A percentile compares a stretch with the other conserved stretches of the same genome.
Conservation (phyloP, 92 coral and sea anemone genomes). For the Porites cylindrica region DNA sequence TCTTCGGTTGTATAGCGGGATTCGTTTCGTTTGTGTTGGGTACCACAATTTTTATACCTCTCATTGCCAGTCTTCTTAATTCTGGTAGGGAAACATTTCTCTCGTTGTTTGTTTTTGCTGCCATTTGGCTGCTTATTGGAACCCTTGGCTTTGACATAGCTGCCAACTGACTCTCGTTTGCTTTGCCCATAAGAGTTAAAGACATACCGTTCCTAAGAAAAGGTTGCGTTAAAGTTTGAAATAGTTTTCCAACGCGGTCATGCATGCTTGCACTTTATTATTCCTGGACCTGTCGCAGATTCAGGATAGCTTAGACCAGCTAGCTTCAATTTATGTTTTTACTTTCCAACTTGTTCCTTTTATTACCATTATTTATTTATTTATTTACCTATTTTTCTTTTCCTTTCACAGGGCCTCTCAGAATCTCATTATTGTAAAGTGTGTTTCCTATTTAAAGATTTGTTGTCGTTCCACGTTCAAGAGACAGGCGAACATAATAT, state of each 20-base stretch:
- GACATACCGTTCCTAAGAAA: slow-evolving; percentile 36
- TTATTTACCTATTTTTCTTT: too few species aligned
- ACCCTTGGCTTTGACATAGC: slow-evolving; percentile 14
- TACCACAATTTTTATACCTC: slow-evolving; percentile 21
- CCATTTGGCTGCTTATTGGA: slow-evolving; percentile 8
- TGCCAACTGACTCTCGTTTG: slow-evolving; percentile 26
- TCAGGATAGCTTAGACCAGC: too few species aligned
- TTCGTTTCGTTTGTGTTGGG: slow-evolving; percentile 27
- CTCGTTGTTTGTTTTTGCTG: background rate
- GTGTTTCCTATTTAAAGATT: too few species aligned
- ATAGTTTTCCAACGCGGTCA: slow-evolving; percentile 22
- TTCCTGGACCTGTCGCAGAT: slow-evolving; percentile 3
- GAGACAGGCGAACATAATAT: too few species aligned
- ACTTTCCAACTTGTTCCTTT: too few species aligned
- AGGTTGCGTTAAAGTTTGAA: slow-evolving; percentile 62
- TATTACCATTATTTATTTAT: too few species aligned
- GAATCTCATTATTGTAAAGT: too few species aligned
- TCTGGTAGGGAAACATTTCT: background rate
- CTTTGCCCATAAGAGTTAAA: slow-evolving; percentile 21
- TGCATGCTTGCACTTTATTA: slow-evolving; percentile 14
- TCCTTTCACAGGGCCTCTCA: too few species aligned
- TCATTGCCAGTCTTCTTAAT: slow-evolving; percentile 4
- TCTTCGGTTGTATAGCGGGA: slow-evolving; percentile 24
- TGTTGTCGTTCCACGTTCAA: too few species aligned
- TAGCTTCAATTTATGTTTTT: too few species aligned